Evolutionary conservation across 2,888 invertebrate species (phyloP).

Genomic region (Oxystoma pomonae): DNA sequence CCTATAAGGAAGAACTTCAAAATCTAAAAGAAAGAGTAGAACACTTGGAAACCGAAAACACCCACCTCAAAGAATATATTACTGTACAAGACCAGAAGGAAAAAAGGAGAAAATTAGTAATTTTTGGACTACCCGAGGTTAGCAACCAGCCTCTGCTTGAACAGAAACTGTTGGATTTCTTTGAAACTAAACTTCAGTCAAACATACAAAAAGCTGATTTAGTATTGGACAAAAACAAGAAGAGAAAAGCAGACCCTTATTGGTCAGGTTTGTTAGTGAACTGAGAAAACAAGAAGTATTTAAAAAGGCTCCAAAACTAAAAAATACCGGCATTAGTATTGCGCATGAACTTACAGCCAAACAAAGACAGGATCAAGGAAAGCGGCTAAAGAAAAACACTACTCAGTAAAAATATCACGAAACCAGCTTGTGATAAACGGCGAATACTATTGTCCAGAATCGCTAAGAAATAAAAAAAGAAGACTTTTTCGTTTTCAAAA

Average conservation of each 20-base stretch:
- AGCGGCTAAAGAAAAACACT: neutral
- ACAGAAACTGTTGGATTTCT: neutral
- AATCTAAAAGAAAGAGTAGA: neutral
- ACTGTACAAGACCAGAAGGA: neutral
- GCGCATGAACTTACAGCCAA: no score
- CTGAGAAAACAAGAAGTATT: neutral
- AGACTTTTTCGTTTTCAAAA: neutral
- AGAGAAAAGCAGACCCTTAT: neutral
- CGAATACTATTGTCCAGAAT: neutral
- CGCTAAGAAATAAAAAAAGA: neutral
- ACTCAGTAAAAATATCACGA: neutral
- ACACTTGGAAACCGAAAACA: neutral
- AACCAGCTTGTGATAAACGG: neutral
- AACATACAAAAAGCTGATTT: neutral
- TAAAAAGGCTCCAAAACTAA: neutral
- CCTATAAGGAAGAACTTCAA: neutral
- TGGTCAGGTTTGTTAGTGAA: neutral
- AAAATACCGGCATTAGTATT: neutral
- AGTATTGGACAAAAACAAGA: neutral
- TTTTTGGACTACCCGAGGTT: neutral
- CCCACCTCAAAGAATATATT: neutral
- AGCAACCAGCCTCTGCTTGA: neutral
- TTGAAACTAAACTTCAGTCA: neutral
- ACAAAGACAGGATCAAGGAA: no score
- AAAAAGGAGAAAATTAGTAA: neutral